These are phyloP conservation scores for Sturmia bella DNA, from an alignment of 2,888 invertebrate species.

Conservation along the genomic window DNA sequence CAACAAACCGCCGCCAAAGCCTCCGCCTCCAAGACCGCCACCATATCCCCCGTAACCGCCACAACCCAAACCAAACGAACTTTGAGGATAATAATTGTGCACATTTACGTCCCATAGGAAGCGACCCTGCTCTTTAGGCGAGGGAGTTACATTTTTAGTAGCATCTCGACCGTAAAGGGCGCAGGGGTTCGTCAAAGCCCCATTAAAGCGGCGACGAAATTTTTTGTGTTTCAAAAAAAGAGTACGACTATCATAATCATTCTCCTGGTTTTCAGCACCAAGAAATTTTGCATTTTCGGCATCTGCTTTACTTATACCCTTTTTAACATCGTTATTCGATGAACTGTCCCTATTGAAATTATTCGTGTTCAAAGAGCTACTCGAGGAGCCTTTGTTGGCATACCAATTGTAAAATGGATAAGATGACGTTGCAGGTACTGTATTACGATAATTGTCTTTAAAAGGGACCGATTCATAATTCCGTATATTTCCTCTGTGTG, in stretches of 20 bases:
- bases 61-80: constrained; percentile 26
- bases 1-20: constrained; percentile 72
- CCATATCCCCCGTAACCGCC: constrained; percentile 64
- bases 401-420: background rate
- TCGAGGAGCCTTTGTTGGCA: constrained; percentile 30
- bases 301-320: constrained; percentile 72
- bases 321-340: background rate
- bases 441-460: constrained; percentile 15
- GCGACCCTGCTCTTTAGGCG: constrained; percentile 77
- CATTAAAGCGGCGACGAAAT: constrained; percentile 54
- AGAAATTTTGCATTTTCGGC: constrained; percentile 79
- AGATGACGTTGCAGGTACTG: background rate
- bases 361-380: constrained; percentile 33
- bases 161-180: constrained; percentile 74
- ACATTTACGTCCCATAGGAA: constrained; percentile 80
- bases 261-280: constrained; percentile 77
- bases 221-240: constrained; percentile 66
- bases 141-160: constrained; percentile 64
- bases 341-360: background rate
- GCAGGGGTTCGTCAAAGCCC: constrained; percentile 71
- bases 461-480: background rate
- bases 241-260: constrained; percentile 69
- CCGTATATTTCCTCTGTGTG: background rate
- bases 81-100: constrained; percentile 76
- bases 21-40: constrained; percentile 69